A percentile compares a stretch with the other conserved stretches of the same genome.
phyloP scores from a whole-genome alignment of 37 sponge, comb jelly and placozoan species.

The Bolinopsis microptera region DNA sequence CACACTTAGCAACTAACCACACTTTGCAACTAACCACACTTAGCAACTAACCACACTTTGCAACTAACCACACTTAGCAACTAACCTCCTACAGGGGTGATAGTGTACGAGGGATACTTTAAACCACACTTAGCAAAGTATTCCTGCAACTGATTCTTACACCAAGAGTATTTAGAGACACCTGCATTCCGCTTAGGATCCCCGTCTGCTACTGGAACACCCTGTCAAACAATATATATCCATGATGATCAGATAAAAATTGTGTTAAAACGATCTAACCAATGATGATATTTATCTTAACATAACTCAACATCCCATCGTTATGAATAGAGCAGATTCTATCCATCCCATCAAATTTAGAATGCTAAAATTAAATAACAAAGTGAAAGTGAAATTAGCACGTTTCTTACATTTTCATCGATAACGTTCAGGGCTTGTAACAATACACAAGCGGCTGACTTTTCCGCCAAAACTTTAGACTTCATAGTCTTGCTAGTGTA shows the following conservation, averaged over 20 bases:
- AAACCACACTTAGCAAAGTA: constrained; percentile 42
- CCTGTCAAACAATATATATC: not conserved
- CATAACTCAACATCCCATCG: no score
- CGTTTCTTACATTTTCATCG: constrained; percentile 1
- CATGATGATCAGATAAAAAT: not conserved
- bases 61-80: no score
- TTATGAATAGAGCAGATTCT: no score
- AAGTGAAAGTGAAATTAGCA: no score
- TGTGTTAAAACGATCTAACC: no score
- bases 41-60: no score
- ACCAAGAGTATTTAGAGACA: constrained; percentile 59
- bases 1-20: no score
- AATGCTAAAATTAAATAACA: no score
- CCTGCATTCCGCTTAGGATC: not conserved
- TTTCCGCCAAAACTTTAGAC: constrained; percentile 61
- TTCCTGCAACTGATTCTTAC: constrained; percentile 62
- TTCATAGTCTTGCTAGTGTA: constrained; percentile 31
- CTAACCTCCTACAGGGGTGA: not conserved
- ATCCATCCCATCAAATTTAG: no score
- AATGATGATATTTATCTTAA: no score
- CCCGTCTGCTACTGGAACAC: not conserved
- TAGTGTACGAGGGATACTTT: constrained; percentile 8
- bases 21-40: no score
- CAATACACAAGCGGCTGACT: constrained; percentile 23
- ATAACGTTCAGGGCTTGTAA: constrained; percentile 9